Evolutionary conservation across 2,888 invertebrate species (phyloP), one percentile per base, ranked within the genome.

Genomic region (Netelia fuscicornis): DNA sequence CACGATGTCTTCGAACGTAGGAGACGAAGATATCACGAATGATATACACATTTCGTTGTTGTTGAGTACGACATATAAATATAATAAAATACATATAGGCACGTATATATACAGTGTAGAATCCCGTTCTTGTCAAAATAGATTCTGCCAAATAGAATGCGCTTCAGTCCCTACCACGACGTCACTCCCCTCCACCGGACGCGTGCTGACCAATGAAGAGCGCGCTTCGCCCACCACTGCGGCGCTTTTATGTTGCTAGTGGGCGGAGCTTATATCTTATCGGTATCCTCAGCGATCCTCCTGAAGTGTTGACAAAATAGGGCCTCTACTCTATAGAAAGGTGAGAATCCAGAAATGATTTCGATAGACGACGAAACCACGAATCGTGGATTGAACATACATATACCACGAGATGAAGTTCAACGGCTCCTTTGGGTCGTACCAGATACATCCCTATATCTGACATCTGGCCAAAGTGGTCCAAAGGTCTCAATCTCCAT

Each of bases 401-500:
- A 62, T 62, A 76, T 60, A 65, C 75, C 71, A 74, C 58, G 58
- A 71, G 77, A 80, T 86, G 76, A 67, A 85, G 78, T 80, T 82
- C 68, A 78, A 84, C 70, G 77, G 71, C 65, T 56, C 74, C 67
- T 60, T 60, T 44, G 60, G 60, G 80, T 20, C 44, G 44, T 20
- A 37, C 25, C n/a, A 56, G 72, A 75, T 77, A 54, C 56, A 67
- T 83, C 44, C 48, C 71, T 71, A 74, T 87, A 89, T 91, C 90
- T 85, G 74, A 86, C 89, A 88, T 88, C 87, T 87, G 86, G 81
- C 86, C 87, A 86, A 89, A 91, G 90, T 88, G 88, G 87, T 87
- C 86, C 87, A 25, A 71, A 75, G 85, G 75, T 68, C 86, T 89
- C 89, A 37, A 83, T 84, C 85, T 86, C 88, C 89, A 90, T 89